Base-by-base conservation (phyloP, 2,888 invertebrate genomes). In the Temnothorax unifasciatus region DNA sequence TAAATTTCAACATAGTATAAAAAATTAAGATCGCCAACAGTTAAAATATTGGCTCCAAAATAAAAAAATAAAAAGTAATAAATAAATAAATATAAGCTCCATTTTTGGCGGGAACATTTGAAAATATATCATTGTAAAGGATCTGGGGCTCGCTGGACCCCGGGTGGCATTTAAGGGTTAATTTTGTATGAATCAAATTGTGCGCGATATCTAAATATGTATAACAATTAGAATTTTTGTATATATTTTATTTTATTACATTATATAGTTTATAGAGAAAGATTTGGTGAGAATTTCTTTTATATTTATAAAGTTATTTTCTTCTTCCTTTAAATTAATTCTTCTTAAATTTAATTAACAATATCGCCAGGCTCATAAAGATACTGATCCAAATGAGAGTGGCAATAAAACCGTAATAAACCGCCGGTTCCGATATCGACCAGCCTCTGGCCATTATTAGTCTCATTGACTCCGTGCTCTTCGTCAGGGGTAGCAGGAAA, bases 381-480 rank as follows among this genome's bases (percentile, higher is more conserved):
- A 98, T 95, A 0, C 96, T 95, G 34, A 98, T 98, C 99, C 99
- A 99, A 5, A 96, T 94, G 0, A 96, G 94, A 0, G 97, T 97
- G 2, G 98, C 97, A 1, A 98, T 95, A 93, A 98, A 99, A 0
- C 99, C 99, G 25, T 96, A 95, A 95, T 98, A 98, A 2, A 99
- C 98, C 0, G 96, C 95, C 0, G 97, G 96, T 64, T 96, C 95
- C 0, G 95, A 92, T 9, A 99, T 96, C 5, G 95, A 95, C 98
- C 98, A 98, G 1, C 98, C 99, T 90, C 97, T 96, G 73, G 98
- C 98, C 54, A 98, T 95, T 94, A 98, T 97, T 3, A 97, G 97
- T n/a, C 99, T 96, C 88, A 99, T 95, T 2, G 98, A 97, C 91
- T 99, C 98, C 0, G 98, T 98, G 0, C 98, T 97, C 91, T 97